A percentile compares a stretch with the other conserved stretches of the same genome.
Conservation (phyloP, 2,888 invertebrate genomes). For the Polymixis flavicincta region DNA sequence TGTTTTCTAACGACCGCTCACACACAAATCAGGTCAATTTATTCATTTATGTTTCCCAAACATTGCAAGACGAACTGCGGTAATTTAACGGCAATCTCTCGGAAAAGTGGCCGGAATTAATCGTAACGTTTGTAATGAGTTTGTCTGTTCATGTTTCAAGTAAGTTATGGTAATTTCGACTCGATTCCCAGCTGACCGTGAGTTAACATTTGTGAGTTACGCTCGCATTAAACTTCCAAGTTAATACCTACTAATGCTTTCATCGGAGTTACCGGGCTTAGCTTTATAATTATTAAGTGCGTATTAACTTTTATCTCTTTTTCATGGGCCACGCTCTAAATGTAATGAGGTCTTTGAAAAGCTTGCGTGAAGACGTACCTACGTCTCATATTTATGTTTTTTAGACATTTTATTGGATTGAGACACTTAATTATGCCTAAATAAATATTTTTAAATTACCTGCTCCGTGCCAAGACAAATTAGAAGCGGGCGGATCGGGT, state of each 20-base stretch:
- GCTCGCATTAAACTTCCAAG: conserved; percentile 34
- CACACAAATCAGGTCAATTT: conserved; percentile 69
- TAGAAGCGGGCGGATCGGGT: background rate
- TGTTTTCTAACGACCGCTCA: conserved; percentile 72
- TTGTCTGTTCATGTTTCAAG: conserved; percentile 60
- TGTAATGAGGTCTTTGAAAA: conserved; percentile 42
- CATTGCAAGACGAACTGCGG: conserved; percentile 65
- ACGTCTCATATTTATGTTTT: background rate
- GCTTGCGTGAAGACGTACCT: conserved; percentile 5
- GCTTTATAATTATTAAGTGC: conserved; percentile 52
- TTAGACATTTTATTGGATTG: conserved; percentile 15
- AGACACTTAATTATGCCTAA: conserved; percentile 32
- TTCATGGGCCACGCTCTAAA: conserved; percentile 45
- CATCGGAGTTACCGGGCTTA: conserved; percentile 37
- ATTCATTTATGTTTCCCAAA: conserved; percentile 69
- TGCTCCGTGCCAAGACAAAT: conserved; percentile 27
- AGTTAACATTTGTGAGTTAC: conserved; percentile 42
- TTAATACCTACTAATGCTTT: conserved; percentile 48
- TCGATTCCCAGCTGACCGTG: conserved; percentile 43
- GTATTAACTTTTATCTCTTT: conserved; percentile 44
- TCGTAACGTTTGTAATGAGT: conserved; percentile 65
- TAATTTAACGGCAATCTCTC: conserved; percentile 52
- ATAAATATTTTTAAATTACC: conserved; percentile 39
- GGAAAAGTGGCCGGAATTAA: conserved; percentile 58
- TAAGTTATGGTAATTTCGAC: conserved; percentile 57